Base-by-base conservation (phyloP, 2,797 vertebrate genomes). In the Fundulus diaphanus region DNA sequence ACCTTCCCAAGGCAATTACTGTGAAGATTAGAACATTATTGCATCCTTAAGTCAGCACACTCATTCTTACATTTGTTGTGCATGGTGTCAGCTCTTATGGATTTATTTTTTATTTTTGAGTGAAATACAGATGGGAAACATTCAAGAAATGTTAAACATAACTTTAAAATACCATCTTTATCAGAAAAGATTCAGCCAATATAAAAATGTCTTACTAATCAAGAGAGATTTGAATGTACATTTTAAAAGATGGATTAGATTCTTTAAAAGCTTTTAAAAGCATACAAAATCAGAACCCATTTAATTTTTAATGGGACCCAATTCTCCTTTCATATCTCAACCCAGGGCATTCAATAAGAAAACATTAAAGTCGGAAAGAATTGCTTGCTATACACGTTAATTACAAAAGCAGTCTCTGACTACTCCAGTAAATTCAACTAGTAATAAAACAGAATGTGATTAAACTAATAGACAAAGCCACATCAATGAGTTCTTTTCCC, bases 371-470 rank as follows among this genome's bases (percentile, higher is more conserved):
- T 48, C 7, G 22, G 68, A 2, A 5, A 7, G 61, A 70, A 57
- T 7, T 35, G n/a, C 46, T 42, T 66, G 16, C 35, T 24, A 27
- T 24, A 59, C 37, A 33, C 40, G 42, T 68, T 8, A 0, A 51
- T 52, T 71, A 33, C 29, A 52, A 51, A 69, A 67, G 71, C 42
- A 51, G 52, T 46, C 52, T 40, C 49, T 72, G 72, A 56, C 42
- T 71, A 11, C 57, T 68, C 44, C 22, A 16, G 29, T 6, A 68
- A 82, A 82, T 33, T 56, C 20, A 15, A 37, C 18, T 9, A 51
- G 15, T 13, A 51, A 85, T 89, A 78, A 87, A 85, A 85, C 80
- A 79, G 7, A 70, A 80, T 73, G 70, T 83, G 52, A 83, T 79
- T 0, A 51, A 76, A 84, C 82, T 83, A 87, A 83, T 83, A 70